phyloP scores from a whole-genome alignment of 35 echinoderm and acorn worm genomes.

The Stichopus chloronotus region DNA sequence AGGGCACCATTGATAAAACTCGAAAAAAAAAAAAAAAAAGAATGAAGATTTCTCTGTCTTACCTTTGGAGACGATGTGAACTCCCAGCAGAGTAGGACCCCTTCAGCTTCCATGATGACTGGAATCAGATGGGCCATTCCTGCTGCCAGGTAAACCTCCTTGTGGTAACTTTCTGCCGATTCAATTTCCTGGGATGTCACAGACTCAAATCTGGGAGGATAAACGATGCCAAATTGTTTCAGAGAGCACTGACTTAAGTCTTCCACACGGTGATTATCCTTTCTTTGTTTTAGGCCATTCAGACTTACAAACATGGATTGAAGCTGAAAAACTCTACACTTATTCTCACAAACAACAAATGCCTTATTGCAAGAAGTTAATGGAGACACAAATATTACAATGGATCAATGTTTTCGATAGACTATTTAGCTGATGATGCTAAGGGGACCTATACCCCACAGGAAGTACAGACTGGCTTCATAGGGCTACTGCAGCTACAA shows the following conservation, averaged over 20 bases:
- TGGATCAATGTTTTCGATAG: too few relatives aligned
- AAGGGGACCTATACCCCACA: too few relatives aligned
- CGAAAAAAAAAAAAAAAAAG: too few relatives aligned
- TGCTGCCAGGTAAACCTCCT: constrained; percentile 62
- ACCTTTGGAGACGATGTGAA: constrained; percentile 96
- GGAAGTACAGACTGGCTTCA: too few relatives aligned
- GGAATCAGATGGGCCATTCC: constrained; percentile 70
- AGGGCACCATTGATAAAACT: too few relatives aligned
- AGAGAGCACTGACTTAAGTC: constrained; percentile 48
- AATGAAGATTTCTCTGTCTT: background rate
- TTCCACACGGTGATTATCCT: background rate
- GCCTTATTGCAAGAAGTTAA: background rate
- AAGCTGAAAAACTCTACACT: background rate
- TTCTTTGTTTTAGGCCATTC: too few relatives aligned
- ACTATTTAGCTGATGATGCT: too few relatives aligned
- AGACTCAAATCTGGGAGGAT: constrained; percentile 2
- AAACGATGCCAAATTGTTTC: background rate
- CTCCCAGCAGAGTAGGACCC: constrained; percentile 90
- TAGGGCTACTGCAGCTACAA: too few relatives aligned
- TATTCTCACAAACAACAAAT: background rate
- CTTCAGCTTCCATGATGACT: constrained; percentile 75
- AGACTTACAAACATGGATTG: too few relatives aligned
- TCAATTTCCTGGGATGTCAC: constrained; percentile 12
- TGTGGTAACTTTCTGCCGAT: background rate
- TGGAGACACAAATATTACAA: too few relatives aligned